Evolutionary conservation across 1,140 invertebrate species (phyloP).

Genomic region (Pseudobourletiella spinata): DNA sequence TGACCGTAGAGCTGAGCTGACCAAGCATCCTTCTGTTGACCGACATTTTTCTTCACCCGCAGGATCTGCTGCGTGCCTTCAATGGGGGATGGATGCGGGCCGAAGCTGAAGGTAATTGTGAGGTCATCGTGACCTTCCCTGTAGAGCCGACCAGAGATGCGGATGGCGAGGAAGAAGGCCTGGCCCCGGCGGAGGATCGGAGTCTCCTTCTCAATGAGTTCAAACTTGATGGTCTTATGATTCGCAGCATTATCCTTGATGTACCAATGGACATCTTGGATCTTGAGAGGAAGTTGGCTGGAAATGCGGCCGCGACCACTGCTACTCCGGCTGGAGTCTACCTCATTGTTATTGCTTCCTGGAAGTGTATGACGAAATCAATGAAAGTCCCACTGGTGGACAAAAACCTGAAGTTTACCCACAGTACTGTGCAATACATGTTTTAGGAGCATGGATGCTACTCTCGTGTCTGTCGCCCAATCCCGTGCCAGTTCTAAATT

Average conservation of each 20-base stretch:
- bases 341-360: too few species aligned
- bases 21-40: conserved; percentile 35
- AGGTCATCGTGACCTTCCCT: conserved; percentile 49
- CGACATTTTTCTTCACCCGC: conserved; percentile 33
- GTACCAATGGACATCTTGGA: conserved; percentile 40
- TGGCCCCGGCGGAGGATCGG: conserved; percentile 55
- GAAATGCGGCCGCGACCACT: neutral
- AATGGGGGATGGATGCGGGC: conserved; percentile 42
- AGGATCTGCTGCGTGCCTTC: conserved; percentile 39
- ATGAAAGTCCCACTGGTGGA: too few species aligned
- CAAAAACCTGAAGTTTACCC: too few species aligned
- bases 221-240: conserved; percentile 43
- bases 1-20: conserved; percentile 36
- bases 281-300: conserved; percentile 22
- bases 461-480: too few species aligned
- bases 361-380: too few species aligned
- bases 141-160: conserved; percentile 47
- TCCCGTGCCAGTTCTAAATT: too few species aligned
- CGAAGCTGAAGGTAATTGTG: conserved; percentile 51
- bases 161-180: conserved; percentile 52
- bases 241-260: conserved; percentile 39
- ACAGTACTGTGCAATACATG: too few species aligned
- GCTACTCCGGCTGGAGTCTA: too few species aligned
- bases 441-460: too few species aligned
- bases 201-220: conserved; percentile 39